Conservation (phyloP, 2,113 vertebrate species). For the Hypanus sabinus region DNA sequence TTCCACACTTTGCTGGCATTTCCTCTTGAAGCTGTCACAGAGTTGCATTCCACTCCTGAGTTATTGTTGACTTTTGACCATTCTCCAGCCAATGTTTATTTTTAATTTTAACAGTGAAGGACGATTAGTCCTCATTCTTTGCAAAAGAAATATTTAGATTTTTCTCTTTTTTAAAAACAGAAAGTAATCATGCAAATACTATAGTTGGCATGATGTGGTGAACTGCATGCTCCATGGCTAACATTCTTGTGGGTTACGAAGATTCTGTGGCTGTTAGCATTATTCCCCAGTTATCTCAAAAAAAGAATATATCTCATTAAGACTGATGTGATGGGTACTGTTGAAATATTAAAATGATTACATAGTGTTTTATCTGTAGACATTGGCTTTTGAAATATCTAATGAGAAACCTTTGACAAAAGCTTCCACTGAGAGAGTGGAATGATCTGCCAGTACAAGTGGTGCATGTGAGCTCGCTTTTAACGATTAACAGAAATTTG, state of each 20-base stretch:
- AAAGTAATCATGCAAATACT: slow-evolving; percentile 12
- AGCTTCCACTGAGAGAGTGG: too few species aligned
- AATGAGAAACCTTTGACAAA: background rate
- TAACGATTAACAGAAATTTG: too few species aligned
- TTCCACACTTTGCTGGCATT: slow-evolving; percentile 33
- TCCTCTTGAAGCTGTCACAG: slow-evolving; percentile 31
- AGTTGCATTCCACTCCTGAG: slow-evolving; percentile 26
- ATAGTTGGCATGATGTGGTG: background rate
- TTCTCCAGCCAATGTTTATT: slow-evolving; percentile 35
- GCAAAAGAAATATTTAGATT: background rate
- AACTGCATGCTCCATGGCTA: background rate
- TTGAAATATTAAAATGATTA: background rate
- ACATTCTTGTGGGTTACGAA: background rate
- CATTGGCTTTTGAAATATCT: background rate
- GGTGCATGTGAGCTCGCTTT: too few species aligned
- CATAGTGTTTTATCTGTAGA: background rate
- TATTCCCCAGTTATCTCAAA: background rate
- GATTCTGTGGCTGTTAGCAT: background rate
- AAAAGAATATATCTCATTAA: background rate
- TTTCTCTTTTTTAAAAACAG: slow-evolving; percentile 18
- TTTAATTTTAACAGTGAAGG: slow-evolving; percentile 34
- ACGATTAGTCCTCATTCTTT: background rate
- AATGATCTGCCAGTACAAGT: too few species aligned
- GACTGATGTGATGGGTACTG: background rate
- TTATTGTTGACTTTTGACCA: slow-evolving; percentile 38